Conservation (phyloP, 2,797 vertebrate species). For the Siniperca undulata region DNA sequence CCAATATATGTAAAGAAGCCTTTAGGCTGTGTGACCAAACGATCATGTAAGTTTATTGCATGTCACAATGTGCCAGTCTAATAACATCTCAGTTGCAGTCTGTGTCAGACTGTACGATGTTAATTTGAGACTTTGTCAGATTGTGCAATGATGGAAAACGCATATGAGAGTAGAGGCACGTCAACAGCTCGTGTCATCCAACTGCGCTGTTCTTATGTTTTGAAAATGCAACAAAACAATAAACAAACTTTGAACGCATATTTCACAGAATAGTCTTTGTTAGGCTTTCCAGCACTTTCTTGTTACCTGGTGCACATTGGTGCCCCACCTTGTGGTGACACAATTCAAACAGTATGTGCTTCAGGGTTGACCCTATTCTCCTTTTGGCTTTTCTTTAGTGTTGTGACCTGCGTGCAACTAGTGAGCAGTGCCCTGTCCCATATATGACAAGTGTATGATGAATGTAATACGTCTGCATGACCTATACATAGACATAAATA, state of each 20-base stretch:
- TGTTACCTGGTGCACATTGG: neutral
- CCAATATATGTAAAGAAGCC: neutral
- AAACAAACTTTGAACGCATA: neutral
- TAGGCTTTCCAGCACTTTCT: neutral
- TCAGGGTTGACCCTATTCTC: neutral
- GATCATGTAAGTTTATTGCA: neutral
- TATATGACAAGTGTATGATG: neutral
- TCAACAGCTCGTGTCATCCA: neutral
- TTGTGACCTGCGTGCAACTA: neutral
- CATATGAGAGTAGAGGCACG: neutral
- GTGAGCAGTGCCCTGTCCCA: neutral
- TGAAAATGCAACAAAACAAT: neutral
- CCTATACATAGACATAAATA: constrained; percentile 5
- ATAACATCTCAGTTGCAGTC: neutral
- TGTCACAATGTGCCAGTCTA: neutral
- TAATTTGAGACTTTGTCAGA: neutral
- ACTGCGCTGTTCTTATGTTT: neutral
- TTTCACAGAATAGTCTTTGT: neutral
- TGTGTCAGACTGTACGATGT: neutral
- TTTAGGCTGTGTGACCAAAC: neutral
- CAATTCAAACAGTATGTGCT: neutral
- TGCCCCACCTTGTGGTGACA: neutral
- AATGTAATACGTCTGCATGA: constrained; percentile 6
- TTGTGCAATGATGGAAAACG: neutral
- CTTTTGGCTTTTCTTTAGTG: neutral